These are phyloP conservation scores for Sarotherodon lohbergeri DNA, from an alignment of 2,113 vertebrate genomes.

Conservation along the genomic window DNA sequence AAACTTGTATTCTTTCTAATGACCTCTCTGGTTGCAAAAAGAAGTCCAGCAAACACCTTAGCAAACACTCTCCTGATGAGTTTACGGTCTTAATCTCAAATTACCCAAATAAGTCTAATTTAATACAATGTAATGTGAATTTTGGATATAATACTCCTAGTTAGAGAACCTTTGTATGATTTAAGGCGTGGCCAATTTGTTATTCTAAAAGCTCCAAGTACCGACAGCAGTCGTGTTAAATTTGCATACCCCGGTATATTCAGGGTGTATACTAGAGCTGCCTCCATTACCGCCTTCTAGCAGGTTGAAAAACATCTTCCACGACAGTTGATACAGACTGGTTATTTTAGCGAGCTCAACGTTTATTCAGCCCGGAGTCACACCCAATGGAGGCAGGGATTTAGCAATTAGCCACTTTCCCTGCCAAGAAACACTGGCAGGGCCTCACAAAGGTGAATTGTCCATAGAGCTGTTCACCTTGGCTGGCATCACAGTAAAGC, in stretches of 20 bases:
- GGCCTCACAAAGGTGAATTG: constrained; percentile 19
- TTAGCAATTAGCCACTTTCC: neutral
- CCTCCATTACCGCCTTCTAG: neutral
- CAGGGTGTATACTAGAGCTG: neutral
- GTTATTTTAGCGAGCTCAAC: constrained; percentile 7
- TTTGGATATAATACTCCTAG: neutral
- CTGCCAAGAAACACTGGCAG: constrained; percentile 5
- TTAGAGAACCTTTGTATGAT: neutral
- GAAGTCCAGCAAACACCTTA: neutral
- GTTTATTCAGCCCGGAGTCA: neutral
- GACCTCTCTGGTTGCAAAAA: neutral
- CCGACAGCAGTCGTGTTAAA: neutral
- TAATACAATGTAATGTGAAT: neutral
- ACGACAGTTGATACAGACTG: neutral
- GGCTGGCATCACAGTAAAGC: neutral
- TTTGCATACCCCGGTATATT: neutral
- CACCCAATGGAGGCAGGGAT: neutral
- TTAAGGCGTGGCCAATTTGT: neutral
- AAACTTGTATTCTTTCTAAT: neutral
- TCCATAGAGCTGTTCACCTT: neutral
- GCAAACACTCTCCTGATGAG: neutral
- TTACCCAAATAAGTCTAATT: neutral
- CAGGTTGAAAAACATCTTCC: constrained; percentile 2
- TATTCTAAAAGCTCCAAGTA: neutral
- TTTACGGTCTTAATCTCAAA: neutral